These are phyloP conservation scores for Hydropsyche betteni DNA, from an alignment of 2,888 invertebrate genomes.

Conservation along the genomic window DNA sequence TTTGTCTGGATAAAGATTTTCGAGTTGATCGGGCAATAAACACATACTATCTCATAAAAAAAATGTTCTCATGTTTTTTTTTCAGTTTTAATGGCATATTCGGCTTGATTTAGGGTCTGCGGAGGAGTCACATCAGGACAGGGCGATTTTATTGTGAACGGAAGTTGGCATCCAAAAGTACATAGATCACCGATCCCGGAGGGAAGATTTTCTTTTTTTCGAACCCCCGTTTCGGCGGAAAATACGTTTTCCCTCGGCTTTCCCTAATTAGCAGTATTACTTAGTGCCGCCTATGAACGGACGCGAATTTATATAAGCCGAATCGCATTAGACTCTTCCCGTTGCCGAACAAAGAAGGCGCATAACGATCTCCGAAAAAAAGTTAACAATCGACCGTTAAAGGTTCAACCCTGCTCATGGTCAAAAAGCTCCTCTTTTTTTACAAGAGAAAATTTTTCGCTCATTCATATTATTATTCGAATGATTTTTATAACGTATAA, in stretches of 20 bases:
- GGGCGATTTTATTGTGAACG: constrained; percentile 38
- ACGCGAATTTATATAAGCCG: constrained; percentile 37
- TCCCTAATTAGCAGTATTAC: constrained; percentile 38
- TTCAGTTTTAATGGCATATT: not conserved
- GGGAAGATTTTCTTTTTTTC: constrained; percentile 37
- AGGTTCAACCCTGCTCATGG: constrained; percentile 15
- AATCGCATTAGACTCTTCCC: constrained; percentile 32
- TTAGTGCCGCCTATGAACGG: constrained; percentile 35
- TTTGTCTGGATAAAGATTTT: too few relatives aligned
- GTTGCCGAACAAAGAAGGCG: constrained; percentile 11
- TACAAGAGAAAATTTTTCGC: too few relatives aligned
- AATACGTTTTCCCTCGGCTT: constrained; percentile 34
- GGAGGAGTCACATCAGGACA: not conserved
- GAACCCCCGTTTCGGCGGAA: constrained; percentile 11
- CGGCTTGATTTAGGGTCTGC: not conserved
- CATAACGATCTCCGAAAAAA: constrained; percentile 21
- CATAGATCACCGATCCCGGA: constrained; percentile 36
- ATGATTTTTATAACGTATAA: too few relatives aligned
- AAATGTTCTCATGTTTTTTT: too few relatives aligned
- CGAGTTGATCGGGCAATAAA: too few relatives aligned
- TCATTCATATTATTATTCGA: too few relatives aligned
- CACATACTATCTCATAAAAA: too few relatives aligned
- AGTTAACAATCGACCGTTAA: constrained; percentile 28
- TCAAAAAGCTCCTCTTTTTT: too few relatives aligned
- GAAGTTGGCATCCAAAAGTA: constrained; percentile 42